Evolutionary conservation across 2,797 vertebrate genomes (phyloP).

Genomic region (Todus mexicanus): DNA sequence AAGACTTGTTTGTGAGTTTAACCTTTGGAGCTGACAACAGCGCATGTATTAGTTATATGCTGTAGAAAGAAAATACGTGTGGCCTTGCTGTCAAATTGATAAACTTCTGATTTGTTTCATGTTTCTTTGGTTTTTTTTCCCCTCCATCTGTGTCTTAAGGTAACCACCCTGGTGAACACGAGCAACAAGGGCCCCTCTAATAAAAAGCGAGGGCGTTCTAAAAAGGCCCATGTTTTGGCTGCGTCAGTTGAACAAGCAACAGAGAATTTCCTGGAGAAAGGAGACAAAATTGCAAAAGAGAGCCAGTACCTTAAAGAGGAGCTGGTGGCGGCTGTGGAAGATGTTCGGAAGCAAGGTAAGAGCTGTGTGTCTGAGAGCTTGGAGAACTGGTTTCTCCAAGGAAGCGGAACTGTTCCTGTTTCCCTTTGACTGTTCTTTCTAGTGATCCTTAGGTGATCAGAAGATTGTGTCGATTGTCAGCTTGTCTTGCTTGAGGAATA

Average conservation of each 20-base stretch:
- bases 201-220: slow-evolving; percentile 98
- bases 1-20: not conserved
- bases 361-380: not conserved
- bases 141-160: slow-evolving; percentile 69
- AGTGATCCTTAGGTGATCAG: too few species aligned
- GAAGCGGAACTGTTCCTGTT: not conserved
- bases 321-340: slow-evolving; percentile 93
- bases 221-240: slow-evolving; percentile 97
- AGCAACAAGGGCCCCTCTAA: slow-evolving; percentile 98
- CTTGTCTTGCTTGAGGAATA: not conserved
- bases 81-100: not conserved
- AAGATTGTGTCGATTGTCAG: fast-evolving
- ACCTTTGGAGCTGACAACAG: not conserved
- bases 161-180: slow-evolving; percentile 96
- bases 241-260: slow-evolving; percentile 97
- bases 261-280: slow-evolving; percentile 97
- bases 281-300: slow-evolving; percentile 98
- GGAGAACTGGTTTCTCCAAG: not conserved
- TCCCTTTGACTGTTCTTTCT: not conserved
- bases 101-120: not conserved
- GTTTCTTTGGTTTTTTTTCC: not conserved
- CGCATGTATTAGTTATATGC: not conserved
- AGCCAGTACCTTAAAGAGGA: slow-evolving; percentile 98
- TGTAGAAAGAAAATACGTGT: not conserved
- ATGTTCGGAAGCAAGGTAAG: slow-evolving; percentile 98